Conservation (phyloP, 2,113 vertebrate genomes). For the Scomber japonicus region DNA sequence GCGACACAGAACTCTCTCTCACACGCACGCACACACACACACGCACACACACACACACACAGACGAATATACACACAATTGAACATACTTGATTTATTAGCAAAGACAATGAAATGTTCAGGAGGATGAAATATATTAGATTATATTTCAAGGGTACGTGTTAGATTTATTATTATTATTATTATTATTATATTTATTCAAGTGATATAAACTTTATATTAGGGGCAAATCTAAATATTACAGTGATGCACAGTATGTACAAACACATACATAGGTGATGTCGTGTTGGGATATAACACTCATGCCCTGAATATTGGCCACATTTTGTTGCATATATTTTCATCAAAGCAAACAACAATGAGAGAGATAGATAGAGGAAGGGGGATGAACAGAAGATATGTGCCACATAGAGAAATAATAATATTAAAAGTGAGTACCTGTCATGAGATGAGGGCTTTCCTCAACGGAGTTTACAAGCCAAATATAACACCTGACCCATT, state of each 20-base stretch:
- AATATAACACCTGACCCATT: conserved; percentile 79
- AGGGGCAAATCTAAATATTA: no score
- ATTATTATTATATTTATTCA: no score
- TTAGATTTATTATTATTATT: not conserved
- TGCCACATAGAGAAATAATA: conserved; percentile 4
- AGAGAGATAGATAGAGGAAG: not conserved
- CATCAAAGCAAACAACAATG: no score
- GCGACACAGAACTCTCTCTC: conserved; percentile 65
- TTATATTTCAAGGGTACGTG: not conserved
- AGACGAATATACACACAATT: conserved; percentile 15
- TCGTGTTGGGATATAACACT: no score
- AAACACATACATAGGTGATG: no score
- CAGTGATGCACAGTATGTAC: no score
- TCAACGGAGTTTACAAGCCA: conserved; percentile 60
- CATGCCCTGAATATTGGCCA: no score
- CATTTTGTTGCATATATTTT: no score
- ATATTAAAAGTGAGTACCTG: not conserved
- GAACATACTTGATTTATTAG: conserved; percentile 35
- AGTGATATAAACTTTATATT: no score
- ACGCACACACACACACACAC: conserved; percentile 21
- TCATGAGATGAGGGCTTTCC: conserved; percentile 33
- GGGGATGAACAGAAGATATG: not conserved
- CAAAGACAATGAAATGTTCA: conserved; percentile 24
- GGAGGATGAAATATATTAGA: conserved; percentile 4
- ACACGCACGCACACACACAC: not conserved